Evolutionary conservation across 1,140 invertebrate species (phyloP), one percentile per base, ranked within the genome.

Genomic region (Holotrichia oblita): DNA sequence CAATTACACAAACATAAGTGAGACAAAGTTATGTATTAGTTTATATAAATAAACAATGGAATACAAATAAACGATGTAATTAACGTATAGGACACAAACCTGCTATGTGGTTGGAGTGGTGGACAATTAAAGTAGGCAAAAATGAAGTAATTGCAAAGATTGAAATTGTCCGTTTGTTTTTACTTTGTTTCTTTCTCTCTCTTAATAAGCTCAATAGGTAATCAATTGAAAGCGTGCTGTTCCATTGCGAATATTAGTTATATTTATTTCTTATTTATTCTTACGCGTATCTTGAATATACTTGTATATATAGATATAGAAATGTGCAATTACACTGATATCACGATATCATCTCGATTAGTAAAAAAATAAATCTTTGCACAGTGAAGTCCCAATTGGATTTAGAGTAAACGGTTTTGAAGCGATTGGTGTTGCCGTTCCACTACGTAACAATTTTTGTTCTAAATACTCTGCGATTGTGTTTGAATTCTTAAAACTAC

Each of bases 71-170:
- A 55, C 48, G 17, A 55, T 6, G 48, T 55, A n/a, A 55, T 55
- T 17, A 55, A 55, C 48, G n/a, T 55, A 14, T 55, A 55, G n/a
- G 48, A 55, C 48, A 55, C 48, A 55, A 55, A 55, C 48, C 48
- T 55, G 7, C 6, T 55, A 17, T 55, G 48, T 55, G 7, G 14
- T 55, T 55, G 17, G 14, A 55, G 14, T 17, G n/a, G 48, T 55
- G 48, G 48, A 17, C 48, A 14, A 17, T 55, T n/a, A 55, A 55
- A 4, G 48, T 55, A 55, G 14, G 17, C 14, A 6, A 55, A 17
- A 55, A 55, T 55, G 6, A 55, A 55, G 4, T n/a, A n/a, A 12
- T n/a, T 3, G 48, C 48, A 17, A 6, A 55, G 17, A 55, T 4
- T n/a, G 9, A 55, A 55, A 55, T 55, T 55, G 48, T 55, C 48